These are phyloP conservation scores for Baryphthengus martii DNA, from an alignment of 2,113 vertebrate species.

Conservation along the genomic window DNA sequence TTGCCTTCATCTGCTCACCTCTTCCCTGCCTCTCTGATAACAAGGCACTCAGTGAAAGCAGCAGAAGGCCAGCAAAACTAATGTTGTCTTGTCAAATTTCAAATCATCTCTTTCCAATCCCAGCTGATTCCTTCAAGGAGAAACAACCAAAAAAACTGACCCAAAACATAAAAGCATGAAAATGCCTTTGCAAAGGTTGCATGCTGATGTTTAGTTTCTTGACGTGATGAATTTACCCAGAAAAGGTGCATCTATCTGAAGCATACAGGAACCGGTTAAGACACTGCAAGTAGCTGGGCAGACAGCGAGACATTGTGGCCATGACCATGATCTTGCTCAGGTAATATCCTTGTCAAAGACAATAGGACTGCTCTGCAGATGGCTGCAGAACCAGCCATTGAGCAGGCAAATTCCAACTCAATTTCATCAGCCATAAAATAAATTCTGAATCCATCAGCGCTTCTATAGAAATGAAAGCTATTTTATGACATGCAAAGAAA, in stretches of 20 bases:
- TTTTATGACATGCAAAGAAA: background rate
- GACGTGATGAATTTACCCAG: background rate
- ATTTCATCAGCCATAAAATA: background rate
- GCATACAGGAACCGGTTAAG: background rate
- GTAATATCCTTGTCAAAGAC: background rate
- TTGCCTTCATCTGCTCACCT: accelerated
- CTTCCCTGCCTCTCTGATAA: background rate
- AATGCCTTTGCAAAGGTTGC: background rate
- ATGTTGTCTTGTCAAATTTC: background rate
- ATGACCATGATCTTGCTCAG: background rate
- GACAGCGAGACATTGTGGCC: background rate
- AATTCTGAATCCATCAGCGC: background rate
- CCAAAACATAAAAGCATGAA: background rate
- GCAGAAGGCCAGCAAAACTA: background rate
- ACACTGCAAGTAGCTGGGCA: background rate
- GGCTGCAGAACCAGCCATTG: background rate
- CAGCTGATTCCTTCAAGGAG: background rate
- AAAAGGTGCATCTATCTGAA: background rate
- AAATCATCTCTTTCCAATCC: background rate
- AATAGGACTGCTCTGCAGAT: background rate
- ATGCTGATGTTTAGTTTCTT: background rate
- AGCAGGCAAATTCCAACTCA: background rate
- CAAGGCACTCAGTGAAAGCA: background rate
- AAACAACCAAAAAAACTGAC: background rate
- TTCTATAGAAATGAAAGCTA: background rate